phyloP scores from a whole-genome alignment of 2,797 vertebrate genomes.

The Microhierax caerulescens region DNA sequence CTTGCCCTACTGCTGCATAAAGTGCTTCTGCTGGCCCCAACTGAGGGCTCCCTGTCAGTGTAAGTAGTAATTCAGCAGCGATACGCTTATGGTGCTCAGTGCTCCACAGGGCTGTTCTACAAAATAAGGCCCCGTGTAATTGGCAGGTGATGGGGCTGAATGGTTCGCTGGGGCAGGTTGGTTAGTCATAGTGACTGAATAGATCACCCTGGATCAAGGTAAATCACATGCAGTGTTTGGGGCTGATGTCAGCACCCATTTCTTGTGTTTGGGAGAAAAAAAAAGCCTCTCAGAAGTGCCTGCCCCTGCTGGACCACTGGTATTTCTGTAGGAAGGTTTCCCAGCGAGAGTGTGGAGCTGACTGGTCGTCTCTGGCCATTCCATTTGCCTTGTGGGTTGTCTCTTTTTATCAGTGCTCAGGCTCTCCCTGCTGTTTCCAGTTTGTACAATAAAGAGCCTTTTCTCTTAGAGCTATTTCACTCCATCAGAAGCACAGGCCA shows the following conservation, averaged over 20 bases:
- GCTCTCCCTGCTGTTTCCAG: neutral
- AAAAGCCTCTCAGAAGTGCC: neutral
- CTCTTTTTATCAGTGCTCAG: neutral
- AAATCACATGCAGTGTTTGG: neutral
- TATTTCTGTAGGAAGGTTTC: neutral
- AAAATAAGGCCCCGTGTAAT: fast-evolving
- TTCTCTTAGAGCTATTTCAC: neutral
- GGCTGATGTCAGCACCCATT: neutral
- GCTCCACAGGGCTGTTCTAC: neutral
- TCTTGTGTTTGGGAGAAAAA: neutral
- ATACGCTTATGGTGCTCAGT: fast-evolving
- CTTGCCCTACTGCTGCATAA: neutral
- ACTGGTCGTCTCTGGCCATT: neutral
- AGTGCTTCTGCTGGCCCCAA: fast-evolving
- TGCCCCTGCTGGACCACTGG: neutral
- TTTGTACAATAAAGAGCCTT: neutral
- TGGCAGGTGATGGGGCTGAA: neutral
- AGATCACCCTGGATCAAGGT: neutral
- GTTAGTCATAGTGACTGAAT: neutral
- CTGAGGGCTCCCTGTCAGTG: neutral
- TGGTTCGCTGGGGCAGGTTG: no score
- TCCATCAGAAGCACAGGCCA: neutral
- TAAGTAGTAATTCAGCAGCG: neutral
- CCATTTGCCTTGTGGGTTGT: neutral
- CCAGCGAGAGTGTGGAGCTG: neutral